These are phyloP conservation scores for Cossypha heuglini DNA, from an alignment of 2,797 vertebrate genomes.

Conservation along the genomic window DNA sequence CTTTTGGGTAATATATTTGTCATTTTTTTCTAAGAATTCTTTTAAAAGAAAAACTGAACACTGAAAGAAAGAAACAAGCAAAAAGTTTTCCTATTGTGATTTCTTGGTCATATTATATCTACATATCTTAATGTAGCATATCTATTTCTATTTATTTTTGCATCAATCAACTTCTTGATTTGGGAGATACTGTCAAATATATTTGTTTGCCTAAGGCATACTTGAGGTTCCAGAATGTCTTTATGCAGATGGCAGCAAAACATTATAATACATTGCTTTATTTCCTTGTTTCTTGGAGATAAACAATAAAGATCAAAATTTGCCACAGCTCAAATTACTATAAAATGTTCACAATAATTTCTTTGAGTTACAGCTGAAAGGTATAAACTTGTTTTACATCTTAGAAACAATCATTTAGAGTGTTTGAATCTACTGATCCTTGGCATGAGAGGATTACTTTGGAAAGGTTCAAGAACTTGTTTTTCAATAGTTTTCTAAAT, in stretches of 20 bases:
- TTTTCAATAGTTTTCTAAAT: slow-evolving; percentile 8
- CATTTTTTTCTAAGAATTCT: background rate
- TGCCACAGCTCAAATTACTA: background rate
- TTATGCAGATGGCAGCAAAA: background rate
- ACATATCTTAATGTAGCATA: background rate
- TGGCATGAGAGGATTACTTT: background rate
- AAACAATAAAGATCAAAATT: background rate
- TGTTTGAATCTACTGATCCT: slow-evolving; percentile 2
- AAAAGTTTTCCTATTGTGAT: background rate
- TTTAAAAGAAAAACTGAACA: background rate
- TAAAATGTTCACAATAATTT: background rate
- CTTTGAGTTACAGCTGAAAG: slow-evolving; percentile 1
- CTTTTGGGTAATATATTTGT: background rate
- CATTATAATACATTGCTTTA: background rate
- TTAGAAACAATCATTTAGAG: background rate
- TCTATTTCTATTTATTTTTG: background rate
- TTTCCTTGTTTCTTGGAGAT: background rate
- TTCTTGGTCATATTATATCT: background rate
- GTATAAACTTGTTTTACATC: background rate
- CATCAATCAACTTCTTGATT: background rate
- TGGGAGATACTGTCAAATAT: background rate
- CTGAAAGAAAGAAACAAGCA: background rate
- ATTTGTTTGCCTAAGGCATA: background rate
- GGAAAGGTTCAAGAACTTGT: background rate
- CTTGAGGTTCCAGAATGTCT: background rate